These are phyloP conservation scores for Propithecus coquereli DNA, from an alignment of 2,113 vertebrate genomes.

Conservation along the genomic window DNA sequence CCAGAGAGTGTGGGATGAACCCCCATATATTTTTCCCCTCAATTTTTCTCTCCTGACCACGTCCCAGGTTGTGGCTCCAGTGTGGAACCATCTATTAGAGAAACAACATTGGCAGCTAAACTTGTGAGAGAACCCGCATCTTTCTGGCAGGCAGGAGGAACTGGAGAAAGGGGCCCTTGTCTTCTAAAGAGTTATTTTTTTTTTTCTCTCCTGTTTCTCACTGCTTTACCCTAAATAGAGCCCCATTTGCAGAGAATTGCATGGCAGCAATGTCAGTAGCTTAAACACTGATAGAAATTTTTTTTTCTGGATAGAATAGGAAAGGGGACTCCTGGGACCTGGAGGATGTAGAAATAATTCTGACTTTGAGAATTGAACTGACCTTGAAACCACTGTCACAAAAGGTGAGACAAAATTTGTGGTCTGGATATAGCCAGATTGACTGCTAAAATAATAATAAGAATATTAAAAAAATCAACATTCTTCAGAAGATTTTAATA, in stretches of 20 bases:
- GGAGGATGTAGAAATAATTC: background rate
- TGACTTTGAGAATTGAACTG: background rate
- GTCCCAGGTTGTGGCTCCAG: too few species aligned
- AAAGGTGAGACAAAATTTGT: background rate
- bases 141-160: background rate
- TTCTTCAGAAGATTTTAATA: background rate
- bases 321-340: background rate
- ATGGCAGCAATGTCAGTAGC: background rate
- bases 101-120: background rate
- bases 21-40: fast-evolving
- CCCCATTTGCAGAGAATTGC: background rate
- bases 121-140: background rate
- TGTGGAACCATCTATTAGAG: background rate
- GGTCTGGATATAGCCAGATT: background rate
- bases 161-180: background rate
- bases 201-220: background rate
- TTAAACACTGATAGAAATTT: background rate
- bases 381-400: background rate
- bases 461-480: too few species aligned
- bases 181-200: background rate
- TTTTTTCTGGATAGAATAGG: background rate
- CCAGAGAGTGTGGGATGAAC: background rate
- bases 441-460: background rate
- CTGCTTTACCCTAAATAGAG: background rate
- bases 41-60: background rate